Evolutionary conservation across 2,888 invertebrate genomes (phyloP).

Genomic region (Xestoiulus laeticollis): DNA sequence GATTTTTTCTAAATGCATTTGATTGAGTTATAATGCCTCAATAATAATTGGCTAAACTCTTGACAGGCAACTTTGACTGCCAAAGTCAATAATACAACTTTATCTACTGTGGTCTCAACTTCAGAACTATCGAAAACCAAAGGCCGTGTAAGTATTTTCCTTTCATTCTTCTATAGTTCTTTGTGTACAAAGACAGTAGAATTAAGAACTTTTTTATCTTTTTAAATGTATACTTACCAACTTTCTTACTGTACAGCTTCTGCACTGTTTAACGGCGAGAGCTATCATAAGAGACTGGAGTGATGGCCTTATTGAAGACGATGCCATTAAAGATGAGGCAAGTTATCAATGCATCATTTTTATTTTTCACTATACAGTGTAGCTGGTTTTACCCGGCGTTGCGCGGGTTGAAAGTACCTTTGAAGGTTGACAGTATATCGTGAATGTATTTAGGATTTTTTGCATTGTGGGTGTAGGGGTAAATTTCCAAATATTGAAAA

Average conservation of each 20-base stretch:
- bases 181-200: no score
- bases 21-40: neutral
- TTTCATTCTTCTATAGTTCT: neutral
- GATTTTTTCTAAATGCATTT: neutral
- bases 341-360: neutral
- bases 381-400: no score
- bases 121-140: conserved; percentile 51
- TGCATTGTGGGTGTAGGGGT: no score
- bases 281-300: conserved; percentile 54
- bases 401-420: no score
- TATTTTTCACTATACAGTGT: neutral
- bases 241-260: conserved; percentile 36
- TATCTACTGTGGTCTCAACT: conserved; percentile 54
- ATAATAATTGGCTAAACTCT: neutral
- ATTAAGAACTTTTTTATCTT: neutral
- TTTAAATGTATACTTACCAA: neutral
- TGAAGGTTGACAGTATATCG: no score
- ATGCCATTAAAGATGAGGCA: conserved; percentile 50
- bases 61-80: conserved; percentile 52
- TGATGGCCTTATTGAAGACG: conserved; percentile 46
- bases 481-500: no score
- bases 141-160: conserved; percentile 45
- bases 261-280: conserved; percentile 52
- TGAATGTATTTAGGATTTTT: no score
- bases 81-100: conserved; percentile 20